Base-by-base conservation (phyloP, 2,888 invertebrate genomes). In the Ochropleura leucogaster region DNA sequence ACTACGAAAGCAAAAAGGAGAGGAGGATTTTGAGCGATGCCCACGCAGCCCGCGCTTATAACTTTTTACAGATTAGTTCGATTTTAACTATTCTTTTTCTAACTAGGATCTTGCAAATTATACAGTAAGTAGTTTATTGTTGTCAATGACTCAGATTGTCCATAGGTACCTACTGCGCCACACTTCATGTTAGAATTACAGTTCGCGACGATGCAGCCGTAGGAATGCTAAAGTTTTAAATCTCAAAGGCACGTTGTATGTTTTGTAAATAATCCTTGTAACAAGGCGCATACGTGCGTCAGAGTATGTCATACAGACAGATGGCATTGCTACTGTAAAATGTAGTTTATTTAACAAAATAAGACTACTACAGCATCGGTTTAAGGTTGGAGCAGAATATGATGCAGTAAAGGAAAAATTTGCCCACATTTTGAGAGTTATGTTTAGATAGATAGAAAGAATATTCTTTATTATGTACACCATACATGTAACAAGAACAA, bases 211-310 rank as follows among this genome's bases (percentile, higher is more conserved):
- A 10, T 64, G 62, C 69, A 76, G 49, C 70, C 76, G 6, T 78
- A 78, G 40, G 51, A 76, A 63, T 78, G 57, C 55, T 18, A n/a
- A n/a, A 40, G 57, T 59, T 47, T 30, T 64, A 78, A 78, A 70
- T 70, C 79, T 59, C 18, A 46, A 42, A 9, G 40, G 7, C 76
- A 78, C 51, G 63, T 78, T 64, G 63, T 64, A 14, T 44, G 20
- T 59, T 53, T 74, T 47, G 51, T 68, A 68, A 20, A 74, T 67
- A 77, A 60, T 59, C 77, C 59, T 60, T 14, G 16, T 49, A 44
- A 40, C 18, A 60, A 10, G 77, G 67, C 46, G 20, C 46, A 53
- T 47, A 57, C 53, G 44, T 74, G 74, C 40, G 51, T 53, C 77
- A 75, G 67, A 67, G 59, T 51, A 18, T 76, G 76, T 14, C 77